Conservation (phyloP, 37 sponge, comb jelly and placozoan species). For the Hormiphora californensis region DNA sequence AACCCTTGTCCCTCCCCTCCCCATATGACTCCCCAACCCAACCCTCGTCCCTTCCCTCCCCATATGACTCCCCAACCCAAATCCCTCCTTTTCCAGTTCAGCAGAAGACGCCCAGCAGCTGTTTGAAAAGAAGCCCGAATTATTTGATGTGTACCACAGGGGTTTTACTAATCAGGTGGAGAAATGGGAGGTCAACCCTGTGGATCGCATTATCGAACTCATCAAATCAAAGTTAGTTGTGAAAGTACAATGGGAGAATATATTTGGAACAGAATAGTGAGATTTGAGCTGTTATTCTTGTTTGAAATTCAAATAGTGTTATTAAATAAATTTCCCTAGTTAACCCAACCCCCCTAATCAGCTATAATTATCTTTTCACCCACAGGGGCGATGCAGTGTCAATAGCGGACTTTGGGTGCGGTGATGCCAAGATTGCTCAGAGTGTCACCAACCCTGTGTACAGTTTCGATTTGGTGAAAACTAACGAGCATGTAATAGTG, state of each 20-base stretch:
- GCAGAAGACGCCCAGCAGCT: constrained; percentile 62
- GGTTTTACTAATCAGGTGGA: constrained; percentile 77
- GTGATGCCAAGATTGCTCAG: constrained; percentile 74
- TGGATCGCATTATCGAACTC: constrained; percentile 71
- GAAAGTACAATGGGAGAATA: not conserved
- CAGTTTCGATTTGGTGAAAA: constrained; percentile 88
- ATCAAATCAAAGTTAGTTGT: constrained; percentile 5
- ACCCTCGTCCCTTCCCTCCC: too few species aligned
- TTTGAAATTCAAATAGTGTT: too few species aligned
- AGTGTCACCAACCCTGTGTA: constrained; percentile 69
- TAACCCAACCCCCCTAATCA: not conserved
- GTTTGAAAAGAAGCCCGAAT: constrained; percentile 68
- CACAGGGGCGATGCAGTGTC: constrained; percentile 18
- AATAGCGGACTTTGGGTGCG: constrained; percentile 95
- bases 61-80: too few species aligned
- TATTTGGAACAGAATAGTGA: not conserved
- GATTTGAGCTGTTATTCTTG: not conserved
- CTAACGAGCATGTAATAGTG: constrained; percentile 68
- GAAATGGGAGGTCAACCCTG: constrained; percentile 89
- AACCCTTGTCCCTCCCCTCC: too few species aligned
- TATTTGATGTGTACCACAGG: constrained; percentile 79
- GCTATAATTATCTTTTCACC: not conserved
- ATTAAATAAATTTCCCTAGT: not conserved
- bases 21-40: too few species aligned
- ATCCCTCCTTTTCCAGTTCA: not conserved